Percentiles rank a stretch among this genome's conserved stretches.
phyloP scores from a whole-genome alignment of 2,113 vertebrate genomes.

The Zeus faber region DNA sequence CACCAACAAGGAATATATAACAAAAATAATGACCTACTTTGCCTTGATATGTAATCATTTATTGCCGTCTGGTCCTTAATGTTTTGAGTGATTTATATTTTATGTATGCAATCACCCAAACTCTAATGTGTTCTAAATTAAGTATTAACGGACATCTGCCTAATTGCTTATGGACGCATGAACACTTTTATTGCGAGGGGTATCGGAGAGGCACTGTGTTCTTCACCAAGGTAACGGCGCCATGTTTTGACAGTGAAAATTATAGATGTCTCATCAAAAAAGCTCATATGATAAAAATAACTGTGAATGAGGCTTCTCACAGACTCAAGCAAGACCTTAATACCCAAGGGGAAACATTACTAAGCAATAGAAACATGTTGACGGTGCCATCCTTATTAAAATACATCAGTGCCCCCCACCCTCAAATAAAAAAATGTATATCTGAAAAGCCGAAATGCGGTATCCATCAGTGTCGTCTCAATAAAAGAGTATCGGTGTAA shows the following conservation, averaged over 20 bases:
- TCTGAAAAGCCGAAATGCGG: no score
- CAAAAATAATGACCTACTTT: neutral
- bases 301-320: no score
- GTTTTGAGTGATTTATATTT: slow-evolving; percentile 1
- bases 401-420: no score
- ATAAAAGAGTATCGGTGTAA: no score
- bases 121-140: slow-evolving; percentile 35
- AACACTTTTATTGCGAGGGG: slow-evolving; percentile 66
- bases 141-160: slow-evolving; percentile 34
- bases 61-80: neutral
- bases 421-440: no score
- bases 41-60: neutral
- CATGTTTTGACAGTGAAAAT: no score
- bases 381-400: no score
- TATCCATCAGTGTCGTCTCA: no score
- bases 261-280: neutral
- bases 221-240: slow-evolving; percentile 59
- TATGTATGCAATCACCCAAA: slow-evolving; percentile 8
- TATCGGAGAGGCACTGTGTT: slow-evolving; percentile 27
- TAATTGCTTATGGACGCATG: slow-evolving; percentile 31
- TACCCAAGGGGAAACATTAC: no score
- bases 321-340: no score
- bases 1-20: neutral
- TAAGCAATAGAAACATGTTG: no score
- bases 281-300: no score